These are phyloP conservation scores for Hoplodrina blanda DNA, from an alignment of 2,888 invertebrate species.

Conservation along the genomic window DNA sequence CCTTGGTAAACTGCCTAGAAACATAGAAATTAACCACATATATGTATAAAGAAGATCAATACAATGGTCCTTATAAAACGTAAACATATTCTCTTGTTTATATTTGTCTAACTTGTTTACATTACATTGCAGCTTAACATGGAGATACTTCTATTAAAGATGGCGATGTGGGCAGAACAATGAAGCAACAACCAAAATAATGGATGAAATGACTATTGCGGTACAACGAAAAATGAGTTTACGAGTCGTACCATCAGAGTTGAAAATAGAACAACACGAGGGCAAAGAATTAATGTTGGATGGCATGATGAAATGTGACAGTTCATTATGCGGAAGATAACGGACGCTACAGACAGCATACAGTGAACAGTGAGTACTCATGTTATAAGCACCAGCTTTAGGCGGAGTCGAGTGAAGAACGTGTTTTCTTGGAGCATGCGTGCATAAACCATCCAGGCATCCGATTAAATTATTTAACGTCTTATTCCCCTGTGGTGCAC, in stretches of 20 bases:
- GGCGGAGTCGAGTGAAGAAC: conserved; percentile 62
- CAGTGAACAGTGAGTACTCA: conserved; percentile 57
- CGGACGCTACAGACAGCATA: conserved; percentile 61
- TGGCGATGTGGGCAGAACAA: conserved; percentile 51
- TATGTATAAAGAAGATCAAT: conserved; percentile 9
- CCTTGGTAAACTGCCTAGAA: background rate
- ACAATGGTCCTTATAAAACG: conserved; percentile 17
- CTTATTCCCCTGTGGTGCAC: conserved; percentile 88
- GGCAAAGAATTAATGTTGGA: conserved; percentile 64
- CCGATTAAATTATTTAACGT: conserved; percentile 90
- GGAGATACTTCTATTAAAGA: conserved; percentile 56
- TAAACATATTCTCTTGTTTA: conserved; percentile 29
- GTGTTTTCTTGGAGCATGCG: conserved; percentile 76
- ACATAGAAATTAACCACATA: background rate
- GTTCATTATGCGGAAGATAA: conserved; percentile 69
- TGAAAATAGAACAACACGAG: conserved; percentile 46
- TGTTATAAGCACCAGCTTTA: conserved; percentile 62
- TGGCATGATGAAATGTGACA: conserved; percentile 67
- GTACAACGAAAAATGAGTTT: conserved; percentile 36
- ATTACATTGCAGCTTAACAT: conserved; percentile 60
- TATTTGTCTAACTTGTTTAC: conserved; percentile 55
- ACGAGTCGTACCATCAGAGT: conserved; percentile 37
- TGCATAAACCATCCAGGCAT: conserved; percentile 85
- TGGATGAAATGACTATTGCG: conserved; percentile 53
- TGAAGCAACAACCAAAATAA: conserved; percentile 60